Evolutionary conservation across 37 sponge, comb jelly and placozoan genomes (phyloP).

Genomic region (Theonella swinhoei): DNA sequence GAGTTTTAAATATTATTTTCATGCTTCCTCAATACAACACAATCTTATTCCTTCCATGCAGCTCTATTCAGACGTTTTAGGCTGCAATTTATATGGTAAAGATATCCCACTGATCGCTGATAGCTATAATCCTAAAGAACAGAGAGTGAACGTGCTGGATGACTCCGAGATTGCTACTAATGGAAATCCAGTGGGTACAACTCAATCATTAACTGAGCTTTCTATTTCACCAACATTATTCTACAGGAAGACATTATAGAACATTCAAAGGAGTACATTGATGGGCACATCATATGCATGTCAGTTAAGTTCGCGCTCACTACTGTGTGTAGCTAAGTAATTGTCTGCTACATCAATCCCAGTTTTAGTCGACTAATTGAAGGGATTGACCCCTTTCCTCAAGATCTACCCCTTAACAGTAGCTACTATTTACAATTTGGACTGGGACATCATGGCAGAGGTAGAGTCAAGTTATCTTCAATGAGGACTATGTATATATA

Average conservation of each 20-base stretch:
- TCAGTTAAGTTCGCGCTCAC: background rate
- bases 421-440: background rate
- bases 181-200: background rate
- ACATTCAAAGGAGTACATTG: background rate
- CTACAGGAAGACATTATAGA: background rate
- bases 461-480: background rate
- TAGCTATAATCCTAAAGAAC: background rate
- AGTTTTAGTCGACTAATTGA: background rate
- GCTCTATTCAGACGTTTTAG: constrained; percentile 18
- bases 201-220: no score
- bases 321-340: background rate
- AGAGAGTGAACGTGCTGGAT: background rate
- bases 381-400: background rate
- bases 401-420: background rate
- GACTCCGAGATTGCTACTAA: background rate
- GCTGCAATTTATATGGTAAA: background rate
- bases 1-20: no score
- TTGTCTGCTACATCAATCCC: background rate
- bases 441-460: background rate
- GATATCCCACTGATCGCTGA: background rate
- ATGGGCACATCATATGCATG: background rate
- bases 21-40: no score
- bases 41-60: no score
- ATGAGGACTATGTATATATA: no score
- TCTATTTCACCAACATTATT: background rate